Percentiles rank a stretch among this genome's conserved stretches.
Conservation (phyloP, 2,797 vertebrate species). For the Parotocinclus haroldoi region DNA sequence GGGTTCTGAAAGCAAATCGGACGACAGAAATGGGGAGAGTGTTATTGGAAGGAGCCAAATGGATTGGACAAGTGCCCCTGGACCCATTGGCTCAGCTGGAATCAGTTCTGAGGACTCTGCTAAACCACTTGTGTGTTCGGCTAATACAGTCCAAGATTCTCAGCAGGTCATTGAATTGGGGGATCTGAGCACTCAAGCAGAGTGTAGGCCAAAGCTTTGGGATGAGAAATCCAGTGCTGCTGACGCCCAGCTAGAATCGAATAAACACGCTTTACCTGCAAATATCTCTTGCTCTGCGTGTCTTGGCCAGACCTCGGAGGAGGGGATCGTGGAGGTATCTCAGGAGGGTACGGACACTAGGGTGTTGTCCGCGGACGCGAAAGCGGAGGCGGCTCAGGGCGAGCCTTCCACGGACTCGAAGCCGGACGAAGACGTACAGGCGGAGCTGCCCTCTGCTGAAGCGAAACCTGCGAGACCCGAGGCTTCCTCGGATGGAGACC, state of each 20-base stretch:
- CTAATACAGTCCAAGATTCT: constrained; percentile 28
- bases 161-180: constrained; percentile 50
- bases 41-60: constrained; percentile 38
- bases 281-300: constrained; percentile 32
- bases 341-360: constrained; percentile 45
- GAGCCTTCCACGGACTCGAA: constrained; percentile 49
- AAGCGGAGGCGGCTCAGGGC: constrained; percentile 33
- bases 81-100: constrained; percentile 50
- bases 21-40: constrained; percentile 45
- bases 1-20: constrained; percentile 39
- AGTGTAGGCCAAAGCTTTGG: constrained; percentile 48
- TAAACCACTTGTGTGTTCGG: constrained; percentile 37
- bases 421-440: constrained; percentile 50
- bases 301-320: constrained; percentile 55
- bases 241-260: constrained; percentile 53
- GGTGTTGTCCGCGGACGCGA: neutral
- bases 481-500: constrained; percentile 48
- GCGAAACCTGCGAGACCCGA: constrained; percentile 73
- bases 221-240: constrained; percentile 36
- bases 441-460: constrained; percentile 66
- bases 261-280: constrained; percentile 27
- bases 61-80: constrained; percentile 52
- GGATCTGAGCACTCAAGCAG: constrained; percentile 50
- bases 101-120: constrained; percentile 54
- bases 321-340: constrained; percentile 34